Evolutionary conservation across 2,113 vertebrate species (phyloP), one percentile per base, ranked within the genome.

Genomic region (Acrocephalus kingi): DNA sequence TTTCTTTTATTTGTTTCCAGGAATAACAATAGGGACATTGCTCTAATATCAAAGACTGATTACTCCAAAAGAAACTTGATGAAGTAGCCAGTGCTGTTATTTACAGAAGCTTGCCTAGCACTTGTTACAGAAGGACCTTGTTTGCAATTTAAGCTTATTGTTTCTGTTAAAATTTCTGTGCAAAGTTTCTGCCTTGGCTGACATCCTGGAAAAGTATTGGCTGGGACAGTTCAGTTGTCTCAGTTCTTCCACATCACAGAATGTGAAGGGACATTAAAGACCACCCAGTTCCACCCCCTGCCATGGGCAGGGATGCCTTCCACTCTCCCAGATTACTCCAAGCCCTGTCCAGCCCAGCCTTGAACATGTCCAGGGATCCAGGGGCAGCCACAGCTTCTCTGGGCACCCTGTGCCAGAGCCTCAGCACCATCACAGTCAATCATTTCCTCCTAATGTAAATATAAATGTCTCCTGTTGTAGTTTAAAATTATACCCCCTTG

Each of bases 381-480:
- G 43, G 41, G 19, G 27, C 39, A 55, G 22, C 39, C 49, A 7
- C 21, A 73, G 61, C n/a, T 75, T 2, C 51, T 49, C 71, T 85
- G 61, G 24, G 51, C n/a, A 64, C 3, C 10, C 59, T 85, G 41
- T 56, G 69, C 51, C 35, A 66, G 24, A 19, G 20, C 35, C 24
- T 75, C 0, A 0, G 2, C 43, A 66, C 28, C 51, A 2, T 58
- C 35, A 8, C 3, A 66, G n/a, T 23, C 7, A 75, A 20, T 37
- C 0, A 41, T 25, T 66, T 56, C 28, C 46, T 75, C 20, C 43
- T 41, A 56, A 35, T 41, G 10, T 41, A n/a, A 56, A n/a, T 20
- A 30, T 2, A 15, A 30, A 30, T 41, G 10, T 41, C 24, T 85
- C 28, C 19, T 23, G 12, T n/a, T 56, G 15, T 10, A 10, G 24